Evolutionary conservation across 2,797 vertebrate genomes (phyloP), one percentile per base, ranked within the genome.

Genomic region (Arnoldichthys spilopterus): DNA sequence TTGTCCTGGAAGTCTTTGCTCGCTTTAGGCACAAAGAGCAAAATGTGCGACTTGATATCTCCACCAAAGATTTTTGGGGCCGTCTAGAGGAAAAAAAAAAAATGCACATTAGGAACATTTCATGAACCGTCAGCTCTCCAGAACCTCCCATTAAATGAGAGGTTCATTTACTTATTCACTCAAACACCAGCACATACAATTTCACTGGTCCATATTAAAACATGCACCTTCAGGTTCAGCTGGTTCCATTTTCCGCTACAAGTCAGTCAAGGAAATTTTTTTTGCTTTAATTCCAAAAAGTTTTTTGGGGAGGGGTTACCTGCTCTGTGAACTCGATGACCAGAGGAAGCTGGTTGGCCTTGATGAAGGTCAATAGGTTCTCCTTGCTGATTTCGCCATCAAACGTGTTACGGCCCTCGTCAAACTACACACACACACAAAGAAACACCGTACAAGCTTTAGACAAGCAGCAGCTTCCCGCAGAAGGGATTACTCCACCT

Each of bases 61-160:
- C 98, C 98, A n/a, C 98, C 98, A 0, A 99, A 99, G 88, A 99
- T 99, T 93, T 98, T 99, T 0, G 98, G 98, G 64, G 98, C 98
- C 0, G 97, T 98, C 98, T 99, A 91, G 8, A 63, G 1, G 45
- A 76, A 2, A 8, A 30, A 16, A 11, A 34, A 1, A 30, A 40
- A n/a, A 37, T 53, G 22, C 3, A 22, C 4, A n/a, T 16, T 7
- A 47, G 18, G 1, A 12, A 45, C 7, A 45, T 6, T 49, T 49
- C n/a, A n/a, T n/a, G n/a, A n/a, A n/a, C n/a, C n/a, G n/a, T n/a
- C n/a, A 49, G 13, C 47, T 18, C 18, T 0, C 58, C n/a, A n/a
- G n/a, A n/a, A n/a, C n/a, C n/a, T n/a, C n/a, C n/a, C n/a, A n/a
- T n/a, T n/a, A n/a, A n/a, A n/a, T n/a, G n/a, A n/a, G n/a, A n/a